phyloP scores from a whole-genome alignment of 2,888 invertebrate genomes.

The Idaea biselata region DNA sequence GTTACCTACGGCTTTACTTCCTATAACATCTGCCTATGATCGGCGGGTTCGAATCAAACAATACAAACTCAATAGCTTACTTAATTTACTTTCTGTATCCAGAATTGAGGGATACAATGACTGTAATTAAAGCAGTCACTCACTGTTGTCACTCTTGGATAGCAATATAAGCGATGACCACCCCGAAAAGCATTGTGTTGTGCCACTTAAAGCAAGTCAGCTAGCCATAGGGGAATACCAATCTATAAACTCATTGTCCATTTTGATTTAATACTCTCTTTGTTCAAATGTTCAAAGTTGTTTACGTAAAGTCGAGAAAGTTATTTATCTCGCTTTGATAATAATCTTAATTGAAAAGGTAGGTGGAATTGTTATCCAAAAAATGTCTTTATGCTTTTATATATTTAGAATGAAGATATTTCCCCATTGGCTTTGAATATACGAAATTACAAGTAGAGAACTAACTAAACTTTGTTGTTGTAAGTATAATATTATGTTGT shows the following conservation, averaged over 20 bases:
- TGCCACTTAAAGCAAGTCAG: conserved; percentile 66
- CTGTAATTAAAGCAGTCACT: conserved; percentile 61
- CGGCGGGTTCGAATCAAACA: background rate
- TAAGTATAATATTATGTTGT: too few species aligned
- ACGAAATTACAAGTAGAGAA: too few species aligned
- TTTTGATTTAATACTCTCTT: conserved; percentile 54
- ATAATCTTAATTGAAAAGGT: background rate
- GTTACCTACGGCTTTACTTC: conserved; percentile 6
- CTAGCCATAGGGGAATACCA: conserved; percentile 53
- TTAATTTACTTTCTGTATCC: conserved; percentile 23
- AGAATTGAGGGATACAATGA: conserved; percentile 34
- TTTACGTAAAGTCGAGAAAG: conserved; percentile 9
- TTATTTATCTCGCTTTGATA: background rate
- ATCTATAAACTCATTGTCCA: conserved; percentile 52
- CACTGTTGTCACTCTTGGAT: conserved; percentile 52
- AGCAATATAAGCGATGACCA: conserved; percentile 63
- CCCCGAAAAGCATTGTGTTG: conserved; percentile 63
- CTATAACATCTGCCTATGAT: conserved; percentile 4
- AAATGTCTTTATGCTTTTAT: too few species aligned
- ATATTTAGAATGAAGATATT: too few species aligned
- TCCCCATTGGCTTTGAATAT: too few species aligned
- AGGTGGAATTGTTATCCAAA: background rate
- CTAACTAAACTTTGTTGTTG: too few species aligned
- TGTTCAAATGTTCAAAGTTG: conserved; percentile 41
- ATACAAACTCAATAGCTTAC: conserved; percentile 22